These are phyloP conservation scores for Erethizon dorsatum DNA, from an alignment of 2,797 vertebrate species.

Conservation along the genomic window DNA sequence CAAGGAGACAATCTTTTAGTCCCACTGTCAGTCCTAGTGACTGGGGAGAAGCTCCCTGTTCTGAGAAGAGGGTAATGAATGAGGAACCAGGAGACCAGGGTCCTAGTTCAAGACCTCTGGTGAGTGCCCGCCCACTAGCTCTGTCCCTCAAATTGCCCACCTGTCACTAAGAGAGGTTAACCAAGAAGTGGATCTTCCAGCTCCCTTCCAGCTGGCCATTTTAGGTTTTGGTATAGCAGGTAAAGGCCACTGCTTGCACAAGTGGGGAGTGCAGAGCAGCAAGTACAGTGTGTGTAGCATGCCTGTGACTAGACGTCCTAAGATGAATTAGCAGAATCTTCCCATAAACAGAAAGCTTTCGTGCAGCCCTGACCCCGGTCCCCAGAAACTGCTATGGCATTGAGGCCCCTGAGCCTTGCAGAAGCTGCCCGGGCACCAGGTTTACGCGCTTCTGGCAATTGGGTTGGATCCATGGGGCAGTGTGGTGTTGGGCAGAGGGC, in stretches of 20 bases:
- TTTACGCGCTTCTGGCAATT: neutral
- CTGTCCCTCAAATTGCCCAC: neutral
- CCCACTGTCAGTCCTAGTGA: rapidly evolving
- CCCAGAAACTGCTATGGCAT: neutral
- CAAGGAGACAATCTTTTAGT: neutral
- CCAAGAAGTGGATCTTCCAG: neutral
- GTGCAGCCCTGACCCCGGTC: neutral
- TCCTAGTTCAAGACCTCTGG: neutral
- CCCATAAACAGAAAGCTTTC: neutral
- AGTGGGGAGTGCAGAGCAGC: neutral
- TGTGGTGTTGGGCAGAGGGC: neutral
- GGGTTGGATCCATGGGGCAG: neutral
- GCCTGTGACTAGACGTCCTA: neutral
- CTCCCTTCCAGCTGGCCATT: neutral
- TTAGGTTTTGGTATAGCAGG: neutral
- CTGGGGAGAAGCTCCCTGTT: neutral
- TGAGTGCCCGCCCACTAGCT: neutral
- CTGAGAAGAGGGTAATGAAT: neutral
- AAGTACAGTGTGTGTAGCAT: neutral
- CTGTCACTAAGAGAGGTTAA: neutral
- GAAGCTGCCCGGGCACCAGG: neutral
- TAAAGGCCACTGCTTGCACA: neutral
- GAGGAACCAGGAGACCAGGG: neutral
- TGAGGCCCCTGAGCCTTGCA: neutral
- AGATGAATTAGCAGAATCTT: neutral